Percentiles rank a stretch among this genome's conserved stretches.
Evolutionary conservation across 1,140 invertebrate genomes (phyloP).

Genomic region (Bactericera cockerelli): DNA sequence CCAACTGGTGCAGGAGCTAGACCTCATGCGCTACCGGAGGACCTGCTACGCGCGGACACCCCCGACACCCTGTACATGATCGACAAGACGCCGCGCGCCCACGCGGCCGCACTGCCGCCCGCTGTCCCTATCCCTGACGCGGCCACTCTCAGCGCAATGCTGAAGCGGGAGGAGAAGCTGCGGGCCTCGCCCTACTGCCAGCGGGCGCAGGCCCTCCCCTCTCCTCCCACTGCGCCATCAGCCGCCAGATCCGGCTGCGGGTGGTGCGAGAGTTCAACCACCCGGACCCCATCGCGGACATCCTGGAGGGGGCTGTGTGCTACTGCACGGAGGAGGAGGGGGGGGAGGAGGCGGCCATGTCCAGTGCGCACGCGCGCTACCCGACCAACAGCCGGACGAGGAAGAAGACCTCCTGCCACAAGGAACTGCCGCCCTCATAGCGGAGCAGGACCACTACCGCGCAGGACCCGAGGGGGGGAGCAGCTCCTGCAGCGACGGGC

Average conservation of each 20-base stretch:
- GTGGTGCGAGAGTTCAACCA: slow-evolving; percentile 88
- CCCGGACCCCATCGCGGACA: slow-evolving; percentile 76
- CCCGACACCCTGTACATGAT: slow-evolving; percentile 93
- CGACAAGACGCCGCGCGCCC: slow-evolving; percentile 38
- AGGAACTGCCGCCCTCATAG: slow-evolving; percentile 7
- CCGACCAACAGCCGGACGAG: slow-evolving; percentile 8
- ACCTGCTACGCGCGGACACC: slow-evolving; percentile 50
- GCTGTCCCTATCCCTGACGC: slow-evolving; percentile 47
- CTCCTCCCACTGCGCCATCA: slow-evolving; percentile 58
- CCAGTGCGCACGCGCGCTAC: slow-evolving; percentile 10
- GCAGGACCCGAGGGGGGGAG: background rate
- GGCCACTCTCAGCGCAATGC: slow-evolving; percentile 60
- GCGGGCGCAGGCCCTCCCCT: slow-evolving; percentile 57
- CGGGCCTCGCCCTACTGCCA: slow-evolving; percentile 60
- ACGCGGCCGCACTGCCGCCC: slow-evolving; percentile 29
- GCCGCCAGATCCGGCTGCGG: slow-evolving; percentile 61
- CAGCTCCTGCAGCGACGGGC: slow-evolving; percentile 13
- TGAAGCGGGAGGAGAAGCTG: slow-evolving; percentile 71
- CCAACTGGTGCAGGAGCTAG: slow-evolving; percentile 61
- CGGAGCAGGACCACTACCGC: background rate
- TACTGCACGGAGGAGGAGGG: slow-evolving; percentile 32
- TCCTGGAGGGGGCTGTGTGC: slow-evolving; percentile 47
- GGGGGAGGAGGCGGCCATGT: slow-evolving; percentile 26
- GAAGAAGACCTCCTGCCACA: background rate
- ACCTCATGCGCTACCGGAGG: slow-evolving; percentile 39